phyloP scores from a whole-genome alignment of 2,888 invertebrate genomes.

The Lochmaea crataegi region DNA sequence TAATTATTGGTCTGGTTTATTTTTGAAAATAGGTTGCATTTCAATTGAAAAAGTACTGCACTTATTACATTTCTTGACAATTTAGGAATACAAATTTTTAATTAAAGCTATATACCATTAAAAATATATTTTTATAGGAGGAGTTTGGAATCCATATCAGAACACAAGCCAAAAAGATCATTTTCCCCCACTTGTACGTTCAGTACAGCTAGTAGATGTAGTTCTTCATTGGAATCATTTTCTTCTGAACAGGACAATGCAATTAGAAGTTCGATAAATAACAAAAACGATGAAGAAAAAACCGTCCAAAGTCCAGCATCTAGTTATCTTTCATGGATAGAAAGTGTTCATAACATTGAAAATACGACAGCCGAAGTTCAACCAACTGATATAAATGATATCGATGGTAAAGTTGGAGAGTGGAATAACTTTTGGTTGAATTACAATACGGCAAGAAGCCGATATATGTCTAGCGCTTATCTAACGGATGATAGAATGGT shows the following conservation, averaged over 20 bases:
- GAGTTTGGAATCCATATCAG: constrained; percentile 64
- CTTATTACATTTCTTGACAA: not conserved
- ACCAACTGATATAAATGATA: constrained; percentile 48
- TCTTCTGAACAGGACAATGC: constrained; percentile 43
- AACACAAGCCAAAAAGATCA: constrained; percentile 61
- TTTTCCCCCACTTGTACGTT: constrained; percentile 56
- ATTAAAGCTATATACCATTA: too few species aligned
- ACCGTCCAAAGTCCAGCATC: constrained; percentile 59
- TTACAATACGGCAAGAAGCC: constrained; percentile 63
- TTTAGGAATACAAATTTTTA: not conserved
- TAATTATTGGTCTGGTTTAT: too few species aligned
- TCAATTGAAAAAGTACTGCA: not conserved
- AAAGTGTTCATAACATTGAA: constrained; percentile 57
- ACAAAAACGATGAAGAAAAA: constrained; percentile 51
- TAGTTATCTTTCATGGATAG: constrained; percentile 64
- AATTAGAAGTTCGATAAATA: constrained; percentile 52
- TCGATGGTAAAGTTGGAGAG: constrained; percentile 63
- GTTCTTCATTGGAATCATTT: constrained; percentile 57
- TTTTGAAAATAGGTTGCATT: too few species aligned
- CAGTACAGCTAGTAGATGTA: constrained; percentile 52
- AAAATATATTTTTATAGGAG: constrained; percentile 50
- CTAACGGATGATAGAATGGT: constrained; percentile 45
- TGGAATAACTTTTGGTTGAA: constrained; percentile 66
- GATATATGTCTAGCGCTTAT: constrained; percentile 60
- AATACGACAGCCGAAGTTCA: constrained; percentile 14